phyloP scores from a whole-genome alignment of 2,113 vertebrate genomes.

The Pedetes capensis region DNA sequence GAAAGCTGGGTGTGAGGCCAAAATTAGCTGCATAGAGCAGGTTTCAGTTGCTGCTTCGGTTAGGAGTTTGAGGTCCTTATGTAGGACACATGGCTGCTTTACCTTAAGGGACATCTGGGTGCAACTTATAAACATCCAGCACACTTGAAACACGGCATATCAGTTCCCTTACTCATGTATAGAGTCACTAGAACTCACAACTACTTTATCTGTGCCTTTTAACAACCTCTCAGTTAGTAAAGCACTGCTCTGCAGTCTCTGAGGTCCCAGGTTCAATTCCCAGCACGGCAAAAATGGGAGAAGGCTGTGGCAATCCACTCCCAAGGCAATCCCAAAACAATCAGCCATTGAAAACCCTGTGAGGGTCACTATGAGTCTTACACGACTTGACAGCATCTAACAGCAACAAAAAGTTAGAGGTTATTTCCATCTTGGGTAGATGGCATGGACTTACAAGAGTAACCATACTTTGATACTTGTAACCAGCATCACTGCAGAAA shows the following conservation, averaged over 20 bases:
- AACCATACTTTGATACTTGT: not conserved
- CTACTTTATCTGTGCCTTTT: not conserved
- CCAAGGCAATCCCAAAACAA: no score
- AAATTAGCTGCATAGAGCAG: not conserved
- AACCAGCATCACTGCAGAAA: not conserved
- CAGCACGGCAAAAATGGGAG: no score
- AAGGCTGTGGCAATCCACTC: no score
- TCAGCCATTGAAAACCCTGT: no score
- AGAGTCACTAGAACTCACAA: not conserved
- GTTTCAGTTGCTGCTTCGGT: not conserved
- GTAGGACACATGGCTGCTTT: not conserved
- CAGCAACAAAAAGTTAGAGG: not conserved
- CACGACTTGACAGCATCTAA: no score
- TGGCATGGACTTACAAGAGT: not conserved
- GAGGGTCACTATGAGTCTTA: no score
- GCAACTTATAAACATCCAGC: not conserved
- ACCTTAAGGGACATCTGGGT: not conserved
- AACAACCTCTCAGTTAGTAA: not conserved
- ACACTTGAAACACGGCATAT: not conserved
- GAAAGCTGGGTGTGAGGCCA: constrained; percentile 48
- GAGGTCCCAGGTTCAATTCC: no score
- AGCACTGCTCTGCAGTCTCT: no score
- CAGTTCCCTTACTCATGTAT: not conserved
- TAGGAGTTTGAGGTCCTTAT: not conserved
- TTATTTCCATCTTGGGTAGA: not conserved